Percentiles rank a stretch among this genome's conserved stretches.
phyloP scores from a whole-genome alignment of 2,113 vertebrate species.

The Anolis sagrei region DNA sequence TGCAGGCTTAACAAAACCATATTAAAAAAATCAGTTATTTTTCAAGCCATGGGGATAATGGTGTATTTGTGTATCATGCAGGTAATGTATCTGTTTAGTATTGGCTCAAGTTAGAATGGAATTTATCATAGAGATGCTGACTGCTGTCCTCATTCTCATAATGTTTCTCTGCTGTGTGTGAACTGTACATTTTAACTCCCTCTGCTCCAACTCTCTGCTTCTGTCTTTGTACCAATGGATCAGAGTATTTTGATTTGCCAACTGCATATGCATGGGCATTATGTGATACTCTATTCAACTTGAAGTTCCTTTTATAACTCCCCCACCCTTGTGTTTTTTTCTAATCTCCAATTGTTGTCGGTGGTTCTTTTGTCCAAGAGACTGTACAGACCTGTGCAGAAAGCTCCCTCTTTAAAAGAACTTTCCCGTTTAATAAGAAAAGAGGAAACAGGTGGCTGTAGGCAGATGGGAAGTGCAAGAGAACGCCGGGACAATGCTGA shows the following conservation, averaged over 20 bases:
- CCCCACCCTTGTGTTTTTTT: not conserved
- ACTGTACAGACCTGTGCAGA: not conserved
- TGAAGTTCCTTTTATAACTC: not conserved
- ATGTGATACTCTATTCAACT: not conserved
- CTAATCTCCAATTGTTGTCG: not conserved
- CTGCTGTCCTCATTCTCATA: not conserved
- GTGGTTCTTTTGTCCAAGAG: not conserved
- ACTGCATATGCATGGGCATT: not conserved
- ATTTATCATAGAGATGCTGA: not conserved
- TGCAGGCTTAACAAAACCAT: not conserved
- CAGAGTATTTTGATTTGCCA: not conserved
- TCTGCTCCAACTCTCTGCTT: not conserved
- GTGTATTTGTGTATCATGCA: not conserved
- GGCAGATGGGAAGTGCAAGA: constrained; percentile 20
- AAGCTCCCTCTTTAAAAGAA: not conserved
- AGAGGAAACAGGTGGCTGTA: not conserved
- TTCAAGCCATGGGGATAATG: not conserved
- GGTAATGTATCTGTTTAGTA: not conserved
- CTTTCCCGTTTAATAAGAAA: not conserved
- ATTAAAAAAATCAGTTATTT: not conserved
- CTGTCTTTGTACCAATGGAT: not conserved
- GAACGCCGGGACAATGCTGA: constrained; percentile 13
- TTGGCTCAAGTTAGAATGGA: not conserved
- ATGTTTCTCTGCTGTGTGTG: not conserved
- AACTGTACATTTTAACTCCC: not conserved